These are phyloP conservation scores for Drosophila leontia DNA, from an alignment of 1,140 invertebrate species.

Conservation along the genomic window DNA sequence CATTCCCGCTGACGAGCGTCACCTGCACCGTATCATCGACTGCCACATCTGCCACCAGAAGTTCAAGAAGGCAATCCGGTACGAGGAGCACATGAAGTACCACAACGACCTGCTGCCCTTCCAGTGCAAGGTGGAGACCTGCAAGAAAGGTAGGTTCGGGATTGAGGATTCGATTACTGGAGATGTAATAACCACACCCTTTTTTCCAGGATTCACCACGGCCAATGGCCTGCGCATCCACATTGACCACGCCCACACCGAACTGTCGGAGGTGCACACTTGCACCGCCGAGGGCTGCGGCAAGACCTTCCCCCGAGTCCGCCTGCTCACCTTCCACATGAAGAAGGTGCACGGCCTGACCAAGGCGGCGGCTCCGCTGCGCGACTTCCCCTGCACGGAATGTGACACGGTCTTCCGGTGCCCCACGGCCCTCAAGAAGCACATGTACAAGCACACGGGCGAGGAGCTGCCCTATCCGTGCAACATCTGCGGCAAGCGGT, in stretches of 20 bases:
- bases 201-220: conserved; percentile 65
- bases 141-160: conserved; percentile 53
- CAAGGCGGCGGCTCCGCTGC: conserved; percentile 68
- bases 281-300: conserved; percentile 75
- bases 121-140: conserved; percentile 76
- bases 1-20: conserved; percentile 67
- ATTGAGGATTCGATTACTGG: rapidly evolving
- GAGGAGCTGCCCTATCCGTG: conserved; percentile 87
- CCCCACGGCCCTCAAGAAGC: conserved; percentile 84
- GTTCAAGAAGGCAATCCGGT: conserved; percentile 78
- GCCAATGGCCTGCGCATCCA: conserved; percentile 77
- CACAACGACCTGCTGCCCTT: conserved; percentile 81
- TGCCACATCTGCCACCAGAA: conserved; percentile 83
- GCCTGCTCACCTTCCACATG: conserved; percentile 80
- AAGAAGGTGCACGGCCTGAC: conserved; percentile 78
- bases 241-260: conserved; percentile 79
- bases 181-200: neutral
- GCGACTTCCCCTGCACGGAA: conserved; percentile 75
- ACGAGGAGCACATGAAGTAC: conserved; percentile 81
- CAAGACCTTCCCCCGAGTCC: conserved; percentile 75
- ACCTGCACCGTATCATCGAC: conserved; percentile 75
- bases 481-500: conserved; percentile 86
- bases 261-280: conserved; percentile 68
- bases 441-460: conserved; percentile 86
- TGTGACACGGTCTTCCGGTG: conserved; percentile 82